Evolutionary conservation across 2,888 invertebrate species (phyloP).

Genomic region (Prionchulus punctatus): DNA sequence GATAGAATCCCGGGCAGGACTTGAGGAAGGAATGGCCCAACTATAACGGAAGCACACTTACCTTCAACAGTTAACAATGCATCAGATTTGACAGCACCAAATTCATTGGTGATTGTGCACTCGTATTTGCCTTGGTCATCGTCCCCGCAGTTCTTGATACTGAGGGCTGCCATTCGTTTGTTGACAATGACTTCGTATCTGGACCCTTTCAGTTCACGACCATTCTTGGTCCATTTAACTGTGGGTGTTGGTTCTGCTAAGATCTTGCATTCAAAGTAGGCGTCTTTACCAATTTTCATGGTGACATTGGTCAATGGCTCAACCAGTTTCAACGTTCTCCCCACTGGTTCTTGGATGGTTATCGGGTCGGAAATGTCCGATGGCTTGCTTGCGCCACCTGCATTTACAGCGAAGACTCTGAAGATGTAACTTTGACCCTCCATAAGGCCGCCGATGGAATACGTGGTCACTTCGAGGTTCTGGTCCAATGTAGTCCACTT

Average conservation of each 20-base stretch:
- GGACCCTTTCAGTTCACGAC: neutral
- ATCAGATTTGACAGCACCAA: slow-evolving; percentile 60
- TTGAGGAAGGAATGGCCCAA: no score
- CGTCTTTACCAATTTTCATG: neutral
- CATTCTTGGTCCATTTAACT: slow-evolving; percentile 7
- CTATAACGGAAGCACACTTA: no score
- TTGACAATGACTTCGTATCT: neutral
- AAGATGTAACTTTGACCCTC: slow-evolving; percentile 73
- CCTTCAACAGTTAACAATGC: slow-evolving; percentile 32
- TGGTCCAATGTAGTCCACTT: slow-evolving; percentile 93
- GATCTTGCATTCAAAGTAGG: slow-evolving; percentile 5
- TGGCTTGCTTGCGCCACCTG: slow-evolving; percentile 51
- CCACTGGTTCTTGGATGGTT: slow-evolving; percentile 53
- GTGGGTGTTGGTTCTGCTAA: neutral
- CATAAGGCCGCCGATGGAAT: slow-evolving; percentile 36
- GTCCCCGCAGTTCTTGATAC: neutral
- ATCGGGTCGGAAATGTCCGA: slow-evolving; percentile 28
- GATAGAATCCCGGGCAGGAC: no score
- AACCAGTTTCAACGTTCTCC: slow-evolving; percentile 34
- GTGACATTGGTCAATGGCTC: neutral
- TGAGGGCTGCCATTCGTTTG: neutral
- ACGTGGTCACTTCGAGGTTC: slow-evolving; percentile 54
- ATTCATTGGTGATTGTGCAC: slow-evolving; percentile 61
- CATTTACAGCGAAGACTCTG: slow-evolving; percentile 66
- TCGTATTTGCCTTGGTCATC: slow-evolving; percentile 61